Percentiles rank a stretch among this genome's conserved stretches.
Conservation (phyloP, 2,888 invertebrate species). For the Hyposoter dolosus region DNA sequence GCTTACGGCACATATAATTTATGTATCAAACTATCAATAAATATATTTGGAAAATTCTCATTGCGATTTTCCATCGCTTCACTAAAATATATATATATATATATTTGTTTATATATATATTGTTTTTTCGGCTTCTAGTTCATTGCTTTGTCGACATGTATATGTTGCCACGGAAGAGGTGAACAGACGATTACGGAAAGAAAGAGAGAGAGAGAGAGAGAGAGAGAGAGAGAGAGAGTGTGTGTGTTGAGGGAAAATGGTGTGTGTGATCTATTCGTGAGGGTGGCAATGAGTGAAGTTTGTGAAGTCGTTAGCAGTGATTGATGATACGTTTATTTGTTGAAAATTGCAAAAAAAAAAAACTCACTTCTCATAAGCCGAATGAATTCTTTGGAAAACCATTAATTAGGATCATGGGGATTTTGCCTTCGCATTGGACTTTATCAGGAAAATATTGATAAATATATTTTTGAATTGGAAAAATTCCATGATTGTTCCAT, state of each 20-base stretch:
- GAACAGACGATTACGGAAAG: conserved; percentile 51
- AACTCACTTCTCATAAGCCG: neutral
- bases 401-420: neutral
- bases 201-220: conserved; percentile 36
- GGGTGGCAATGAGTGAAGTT: conserved; percentile 32
- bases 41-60: conserved; percentile 57
- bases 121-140: conserved; percentile 56
- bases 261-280: conserved; percentile 67
- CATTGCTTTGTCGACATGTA: conserved; percentile 56
- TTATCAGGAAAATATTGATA: neutral
- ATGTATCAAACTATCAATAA: conserved; percentile 71
- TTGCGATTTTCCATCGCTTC: conserved; percentile 61
- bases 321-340: conserved; percentile 33
- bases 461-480: neutral
- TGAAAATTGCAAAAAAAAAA: conserved; percentile 18
- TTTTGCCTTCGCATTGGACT: neutral
- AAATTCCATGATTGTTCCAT: neutral
- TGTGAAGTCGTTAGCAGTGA: conserved; percentile 53
- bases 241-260: conserved; percentile 63
- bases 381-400: conserved; percentile 28
- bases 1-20: conserved; percentile 80
- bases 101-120: conserved; percentile 13
- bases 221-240: conserved; percentile 13
- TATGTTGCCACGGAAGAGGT: conserved; percentile 54
- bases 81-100: conserved; percentile 47